These are phyloP conservation scores for Limonius californicus DNA, from an alignment of 1,140 invertebrate genomes.

Conservation along the genomic window DNA sequence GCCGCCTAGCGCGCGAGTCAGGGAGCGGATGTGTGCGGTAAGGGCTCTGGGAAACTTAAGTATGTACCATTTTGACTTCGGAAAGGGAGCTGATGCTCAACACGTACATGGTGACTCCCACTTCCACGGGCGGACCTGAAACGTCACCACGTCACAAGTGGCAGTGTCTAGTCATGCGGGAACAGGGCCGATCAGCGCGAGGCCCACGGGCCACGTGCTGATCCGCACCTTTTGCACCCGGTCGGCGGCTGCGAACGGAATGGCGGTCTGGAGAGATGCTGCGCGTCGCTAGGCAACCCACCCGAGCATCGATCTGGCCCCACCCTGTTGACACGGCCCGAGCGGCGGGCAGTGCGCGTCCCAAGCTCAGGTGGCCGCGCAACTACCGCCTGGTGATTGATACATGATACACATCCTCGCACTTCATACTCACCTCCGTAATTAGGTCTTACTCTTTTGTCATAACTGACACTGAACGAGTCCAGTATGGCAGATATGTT, in stretches of 20 bases:
- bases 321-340: slow-evolving; percentile 19
- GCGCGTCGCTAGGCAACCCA: slow-evolving; percentile 42
- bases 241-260: slow-evolving; percentile 29
- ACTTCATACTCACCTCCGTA: slow-evolving; percentile 85
- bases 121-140: slow-evolving; percentile 92
- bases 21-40: slow-evolving; percentile 30
- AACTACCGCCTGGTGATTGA: slow-evolving; percentile 26
- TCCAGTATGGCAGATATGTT: slow-evolving; percentile 92
- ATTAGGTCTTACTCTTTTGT: slow-evolving; percentile 96
- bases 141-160: slow-evolving; percentile 45
- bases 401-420: background rate
- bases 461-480: slow-evolving; percentile 90
- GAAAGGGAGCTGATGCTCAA: slow-evolving; percentile 98
- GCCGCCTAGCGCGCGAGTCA: slow-evolving; percentile 38
- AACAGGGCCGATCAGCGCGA: background rate
- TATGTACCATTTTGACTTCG: slow-evolving; percentile 96
- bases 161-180: slow-evolving; percentile 20
- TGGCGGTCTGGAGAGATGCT: slow-evolving; percentile 44
- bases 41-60: slow-evolving; percentile 24
- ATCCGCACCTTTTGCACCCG: background rate
- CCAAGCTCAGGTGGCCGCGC: slow-evolving; percentile 27
- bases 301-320: slow-evolving; percentile 39
- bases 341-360: slow-evolving; percentile 22
- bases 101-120: slow-evolving; percentile 97
- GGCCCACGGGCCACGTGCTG: background rate